phyloP scores from a whole-genome alignment of 1,140 invertebrate genomes.

The Spodoptera frugiperda region DNA sequence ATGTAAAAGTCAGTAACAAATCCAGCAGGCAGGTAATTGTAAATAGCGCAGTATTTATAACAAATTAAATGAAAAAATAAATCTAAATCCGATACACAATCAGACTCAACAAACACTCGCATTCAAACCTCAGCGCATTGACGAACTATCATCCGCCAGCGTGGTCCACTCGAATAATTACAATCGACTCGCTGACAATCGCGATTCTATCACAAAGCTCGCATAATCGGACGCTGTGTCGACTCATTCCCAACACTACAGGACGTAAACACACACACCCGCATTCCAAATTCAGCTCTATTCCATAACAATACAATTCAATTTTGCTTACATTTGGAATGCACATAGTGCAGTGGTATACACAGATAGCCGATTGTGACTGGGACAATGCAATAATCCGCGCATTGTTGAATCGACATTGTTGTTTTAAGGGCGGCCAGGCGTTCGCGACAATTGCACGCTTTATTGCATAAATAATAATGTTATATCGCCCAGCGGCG shows the following conservation, averaged over 20 bases:
- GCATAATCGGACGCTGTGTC: constrained; percentile 83
- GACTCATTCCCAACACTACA: constrained; percentile 62
- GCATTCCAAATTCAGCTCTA: constrained; percentile 62
- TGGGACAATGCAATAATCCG: constrained; percentile 84
- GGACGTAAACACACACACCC: constrained; percentile 56
- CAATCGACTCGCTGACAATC: constrained; percentile 84
- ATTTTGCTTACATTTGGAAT: constrained; percentile 41
- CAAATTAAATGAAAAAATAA: constrained; percentile 47
- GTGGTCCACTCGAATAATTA: constrained; percentile 82
- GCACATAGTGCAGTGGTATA: constrained; percentile 65
- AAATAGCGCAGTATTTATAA: constrained; percentile 34
- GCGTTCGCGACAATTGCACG: constrained; percentile 80
- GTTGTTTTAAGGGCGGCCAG: constrained; percentile 84
- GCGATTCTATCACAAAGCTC: constrained; percentile 84
- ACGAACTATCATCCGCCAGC: constrained; percentile 74
- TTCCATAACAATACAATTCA: constrained; percentile 34
- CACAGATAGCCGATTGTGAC: constrained; percentile 74
- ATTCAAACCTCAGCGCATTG: constrained; percentile 68
- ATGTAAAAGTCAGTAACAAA: neutral
- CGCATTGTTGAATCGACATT: constrained; percentile 84
- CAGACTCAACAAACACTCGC: constrained; percentile 56
- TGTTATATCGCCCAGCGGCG: constrained; percentile 77
- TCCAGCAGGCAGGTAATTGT: constrained; percentile 19
- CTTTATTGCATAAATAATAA: constrained; percentile 86
- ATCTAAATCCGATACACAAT: constrained; percentile 61